These are phyloP conservation scores for Orbicella faveolata DNA, from an alignment of 64 coral and sea anemone genomes.

Conservation along the genomic window DNA sequence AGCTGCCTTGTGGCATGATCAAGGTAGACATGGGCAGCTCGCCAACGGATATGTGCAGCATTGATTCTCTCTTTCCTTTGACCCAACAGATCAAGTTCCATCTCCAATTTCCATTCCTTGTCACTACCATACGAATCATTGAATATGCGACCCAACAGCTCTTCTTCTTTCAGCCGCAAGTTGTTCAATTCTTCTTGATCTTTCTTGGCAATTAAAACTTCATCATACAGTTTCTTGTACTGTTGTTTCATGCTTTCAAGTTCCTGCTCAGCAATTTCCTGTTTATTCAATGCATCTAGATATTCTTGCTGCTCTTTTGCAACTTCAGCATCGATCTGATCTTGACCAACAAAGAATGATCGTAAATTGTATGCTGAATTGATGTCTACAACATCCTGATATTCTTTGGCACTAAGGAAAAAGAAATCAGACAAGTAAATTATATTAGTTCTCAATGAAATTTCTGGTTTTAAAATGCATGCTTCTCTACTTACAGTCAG, in stretches of 20 bases:
- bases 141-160: slow-evolving; percentile 76
- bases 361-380: slow-evolving; percentile 62
- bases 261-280: slow-evolving; percentile 92
- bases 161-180: slow-evolving; percentile 60
- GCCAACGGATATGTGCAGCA: slow-evolving; percentile 69
- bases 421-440: not conserved
- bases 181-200: slow-evolving; percentile 56
- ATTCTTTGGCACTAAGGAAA: slow-evolving; percentile 78
- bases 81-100: slow-evolving; percentile 70
- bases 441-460: not conserved
- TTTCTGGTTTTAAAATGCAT: not conserved
- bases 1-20: slow-evolving; percentile 58
- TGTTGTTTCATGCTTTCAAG: slow-evolving; percentile 63
- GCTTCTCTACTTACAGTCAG: too few relatives aligned
- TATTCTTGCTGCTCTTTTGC: slow-evolving; percentile 87
- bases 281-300: slow-evolving; percentile 83
- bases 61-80: slow-evolving; percentile 74
- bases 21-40: slow-evolving; percentile 70
- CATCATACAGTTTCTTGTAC: slow-evolving; percentile 78
- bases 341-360: slow-evolving; percentile 73
- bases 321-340: slow-evolving; percentile 61
- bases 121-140: slow-evolving; percentile 94
- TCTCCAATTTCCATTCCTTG: slow-evolving; percentile 81
- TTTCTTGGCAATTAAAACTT: slow-evolving; percentile 41
- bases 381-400: slow-evolving; percentile 75